Evolutionary conservation across 2,113 vertebrate genomes (phyloP).

Genomic region (Ornithorhynchus anatinus): DNA sequence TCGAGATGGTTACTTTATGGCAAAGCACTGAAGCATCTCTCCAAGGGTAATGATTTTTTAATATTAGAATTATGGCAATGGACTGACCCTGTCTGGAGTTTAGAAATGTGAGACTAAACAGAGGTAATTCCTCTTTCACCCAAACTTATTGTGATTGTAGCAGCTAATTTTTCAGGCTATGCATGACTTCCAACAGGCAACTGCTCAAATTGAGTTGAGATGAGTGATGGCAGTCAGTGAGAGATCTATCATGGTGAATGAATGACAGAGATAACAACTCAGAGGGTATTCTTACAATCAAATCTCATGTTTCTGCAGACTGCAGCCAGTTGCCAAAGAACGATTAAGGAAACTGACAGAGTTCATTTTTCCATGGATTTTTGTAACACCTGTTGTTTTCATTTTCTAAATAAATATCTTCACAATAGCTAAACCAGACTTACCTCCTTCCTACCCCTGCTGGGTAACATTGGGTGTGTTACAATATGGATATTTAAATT

Average conservation of each 20-base stretch:
- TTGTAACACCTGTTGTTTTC: background rate
- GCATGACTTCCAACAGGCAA: constrained; percentile 29
- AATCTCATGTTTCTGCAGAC: background rate
- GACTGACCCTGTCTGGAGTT: constrained; percentile 35
- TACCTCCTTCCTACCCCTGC: background rate
- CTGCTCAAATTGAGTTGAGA: constrained; percentile 47
- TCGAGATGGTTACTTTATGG: constrained; percentile 21
- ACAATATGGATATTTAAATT: background rate
- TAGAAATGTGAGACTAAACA: constrained; percentile 41
- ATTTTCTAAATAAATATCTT: background rate
- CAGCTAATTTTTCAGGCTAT: constrained; percentile 44
- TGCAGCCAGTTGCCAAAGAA: constrained; percentile 25
- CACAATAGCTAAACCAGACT: background rate
- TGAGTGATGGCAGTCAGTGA: constrained; percentile 39
- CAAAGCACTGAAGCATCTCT: constrained; percentile 24
- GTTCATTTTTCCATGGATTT: background rate
- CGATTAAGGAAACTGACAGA: constrained; percentile 1
- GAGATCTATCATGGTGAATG: constrained; percentile 49
- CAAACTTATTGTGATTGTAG: constrained; percentile 24
- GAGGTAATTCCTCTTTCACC: constrained; percentile 39
- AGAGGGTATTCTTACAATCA: constrained; percentile 30
- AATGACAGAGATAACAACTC: constrained; percentile 44
- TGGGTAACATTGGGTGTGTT: background rate
- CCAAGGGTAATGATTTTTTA: constrained; percentile 45
- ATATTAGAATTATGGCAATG: constrained; percentile 40